These are phyloP conservation scores for Microtus montanus DNA, from an alignment of 2,113 vertebrate species.

Conservation along the genomic window DNA sequence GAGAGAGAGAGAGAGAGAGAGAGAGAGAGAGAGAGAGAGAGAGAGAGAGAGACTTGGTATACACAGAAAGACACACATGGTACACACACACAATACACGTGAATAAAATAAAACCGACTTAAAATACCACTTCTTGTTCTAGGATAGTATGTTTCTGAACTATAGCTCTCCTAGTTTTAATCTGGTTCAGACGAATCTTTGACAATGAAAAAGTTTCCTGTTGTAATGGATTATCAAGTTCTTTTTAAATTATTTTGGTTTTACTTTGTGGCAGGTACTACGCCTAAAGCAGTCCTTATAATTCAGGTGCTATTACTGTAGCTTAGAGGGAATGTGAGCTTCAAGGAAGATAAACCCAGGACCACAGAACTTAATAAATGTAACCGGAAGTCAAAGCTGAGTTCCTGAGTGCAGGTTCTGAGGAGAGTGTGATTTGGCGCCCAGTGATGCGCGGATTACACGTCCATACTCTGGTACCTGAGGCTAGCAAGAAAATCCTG, in stretches of 20 bases:
- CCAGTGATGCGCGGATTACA: background rate
- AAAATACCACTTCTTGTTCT: background rate
- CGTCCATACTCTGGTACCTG: background rate
- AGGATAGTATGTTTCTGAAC: background rate
- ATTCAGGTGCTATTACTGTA: background rate
- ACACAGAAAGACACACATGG: too few relatives aligned
- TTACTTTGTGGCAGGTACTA: background rate
- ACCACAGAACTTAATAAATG: background rate
- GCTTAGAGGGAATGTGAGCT: background rate
- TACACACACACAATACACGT: background rate
- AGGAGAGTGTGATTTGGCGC: accelerated
- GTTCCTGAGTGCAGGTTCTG: background rate
- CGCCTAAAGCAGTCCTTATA: background rate
- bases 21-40: too few relatives aligned
- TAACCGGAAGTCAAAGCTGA: background rate
- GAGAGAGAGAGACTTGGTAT: too few relatives aligned
- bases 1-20: too few relatives aligned
- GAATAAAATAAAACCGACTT: background rate
- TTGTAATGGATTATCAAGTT: background rate
- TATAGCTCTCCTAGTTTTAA: background rate
- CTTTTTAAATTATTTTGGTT: background rate
- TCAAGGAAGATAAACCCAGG: background rate
- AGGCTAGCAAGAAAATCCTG: background rate
- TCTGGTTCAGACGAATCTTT: slow-evolving; percentile 17
- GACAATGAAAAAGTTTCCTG: background rate